Evolutionary conservation across 2,113 vertebrate genomes (phyloP).

Genomic region (Sinocyclocheilus anshuiensis): DNA sequence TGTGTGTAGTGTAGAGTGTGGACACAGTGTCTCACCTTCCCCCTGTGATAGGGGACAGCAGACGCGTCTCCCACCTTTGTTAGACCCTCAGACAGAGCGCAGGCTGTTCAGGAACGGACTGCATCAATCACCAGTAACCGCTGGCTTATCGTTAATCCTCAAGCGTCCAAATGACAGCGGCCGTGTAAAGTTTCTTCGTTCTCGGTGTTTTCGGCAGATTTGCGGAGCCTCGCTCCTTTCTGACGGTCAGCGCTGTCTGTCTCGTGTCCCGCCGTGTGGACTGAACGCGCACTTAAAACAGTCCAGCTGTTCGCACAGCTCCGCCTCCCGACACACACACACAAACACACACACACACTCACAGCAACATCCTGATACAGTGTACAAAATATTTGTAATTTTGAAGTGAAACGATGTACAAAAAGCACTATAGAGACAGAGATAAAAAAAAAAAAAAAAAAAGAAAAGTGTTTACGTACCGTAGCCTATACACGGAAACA

Average conservation of each 20-base stretch:
- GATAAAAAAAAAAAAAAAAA: background rate
- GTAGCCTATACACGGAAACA: background rate
- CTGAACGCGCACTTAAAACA: slow-evolving; percentile 3
- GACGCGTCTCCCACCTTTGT: slow-evolving; percentile 31
- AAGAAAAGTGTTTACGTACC: background rate
- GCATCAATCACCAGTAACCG: background rate
- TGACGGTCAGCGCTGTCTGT: background rate
- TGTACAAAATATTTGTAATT: background rate
- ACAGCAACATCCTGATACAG: background rate
- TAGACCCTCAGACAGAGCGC: slow-evolving; percentile 4
- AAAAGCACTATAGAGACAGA: background rate
- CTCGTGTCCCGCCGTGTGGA: slow-evolving; percentile 13
- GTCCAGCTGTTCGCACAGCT: slow-evolving; percentile 46
- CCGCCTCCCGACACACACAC: slow-evolving; percentile 6
- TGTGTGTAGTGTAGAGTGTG: background rate
- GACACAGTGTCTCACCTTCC: slow-evolving; percentile 32
- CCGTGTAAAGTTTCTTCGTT: background rate
- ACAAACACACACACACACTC: too few species aligned
- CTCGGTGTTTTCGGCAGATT: background rate
- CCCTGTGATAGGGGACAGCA: slow-evolving; percentile 5
- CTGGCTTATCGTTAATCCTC: background rate
- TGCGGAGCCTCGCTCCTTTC: background rate
- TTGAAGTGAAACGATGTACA: background rate
- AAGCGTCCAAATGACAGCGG: background rate
- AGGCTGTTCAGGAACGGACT: background rate